Conservation (phyloP, 2,113 vertebrate species). For the Pithys albifrons region DNA sequence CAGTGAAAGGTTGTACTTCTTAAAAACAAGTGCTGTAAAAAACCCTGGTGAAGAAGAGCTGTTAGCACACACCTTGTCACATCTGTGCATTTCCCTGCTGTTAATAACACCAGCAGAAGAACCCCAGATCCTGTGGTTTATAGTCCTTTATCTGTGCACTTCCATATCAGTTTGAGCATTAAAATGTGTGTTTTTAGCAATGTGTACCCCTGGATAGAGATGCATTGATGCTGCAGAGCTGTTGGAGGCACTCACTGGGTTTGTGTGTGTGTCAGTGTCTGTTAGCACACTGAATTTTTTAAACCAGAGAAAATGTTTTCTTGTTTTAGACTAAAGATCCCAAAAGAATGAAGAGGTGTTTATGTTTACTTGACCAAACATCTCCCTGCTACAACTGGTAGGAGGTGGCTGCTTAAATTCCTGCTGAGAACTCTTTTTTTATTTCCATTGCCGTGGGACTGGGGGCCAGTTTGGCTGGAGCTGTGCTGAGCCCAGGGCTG, state of each 20-base stretch:
- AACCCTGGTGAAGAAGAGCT: neutral
- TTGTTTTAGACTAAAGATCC: neutral
- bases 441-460: neutral
- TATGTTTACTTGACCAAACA: neutral
- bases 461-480: neutral
- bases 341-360: fast-evolving
- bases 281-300: neutral
- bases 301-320: neutral
- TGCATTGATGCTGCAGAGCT: neutral
- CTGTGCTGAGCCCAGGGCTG: neutral
- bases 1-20: neutral
- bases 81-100: fast-evolving
- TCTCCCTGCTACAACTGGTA: neutral
- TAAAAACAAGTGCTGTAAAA: neutral
- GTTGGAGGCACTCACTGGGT: neutral
- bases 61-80: fast-evolving
- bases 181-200: neutral
- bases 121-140: neutral
- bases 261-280: neutral
- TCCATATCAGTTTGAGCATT: neutral
- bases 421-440: neutral
- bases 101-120: neutral
- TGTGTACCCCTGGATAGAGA: neutral
- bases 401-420: neutral
- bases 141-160: neutral